Evolutionary conservation across 2,888 invertebrate genomes (phyloP), one percentile per base, ranked within the genome.

Genomic region (Cephus runcator): DNA sequence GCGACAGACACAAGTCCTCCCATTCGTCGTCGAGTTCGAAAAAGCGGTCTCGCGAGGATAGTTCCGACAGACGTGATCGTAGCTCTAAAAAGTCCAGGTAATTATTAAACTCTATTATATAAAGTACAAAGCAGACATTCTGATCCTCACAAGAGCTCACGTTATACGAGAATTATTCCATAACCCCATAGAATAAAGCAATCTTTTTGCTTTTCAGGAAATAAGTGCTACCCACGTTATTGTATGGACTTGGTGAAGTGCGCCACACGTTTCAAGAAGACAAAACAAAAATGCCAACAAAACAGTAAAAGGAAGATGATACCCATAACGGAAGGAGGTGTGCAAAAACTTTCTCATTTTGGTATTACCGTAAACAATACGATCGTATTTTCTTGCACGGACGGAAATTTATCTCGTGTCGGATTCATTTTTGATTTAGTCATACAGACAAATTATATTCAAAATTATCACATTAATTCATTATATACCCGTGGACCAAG

Each of bases 11-110:
- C 83, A 91, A 87, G 78, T 91, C 90, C n/a, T 92, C 93, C 71
- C 93, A 90, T 74, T 90, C 90, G 73, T 91, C 90, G 69, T 90
- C 94, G 86, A 92, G 91, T 83, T 93, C 93, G 86, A 94, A 93
- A 87, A 97, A 97, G 91, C 94, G 97, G 73, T 94, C 95, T 69
- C 94, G 96, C 34, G 96, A 97, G 80, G 96, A 95, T 84, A 96
- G 96, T 88, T 93, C 94, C 75, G 96, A 96, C 73, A 92, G 92
- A 85, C 93, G 93, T 83, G 93, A 93, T 80, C 93, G 92, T 79
- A 94, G 94, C 81, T 92, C 95, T 76, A 97, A 97, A 91, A 96
- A 94, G 92, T 93, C 95, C 40, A 96, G 93, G 94, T 95, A 88
- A 91, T 81, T 80, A 77, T 30, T 23, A 34, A 69, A n/a, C 23